phyloP scores from a whole-genome alignment of 2,797 vertebrate species.

The Pseudomugil tenellus region DNA sequence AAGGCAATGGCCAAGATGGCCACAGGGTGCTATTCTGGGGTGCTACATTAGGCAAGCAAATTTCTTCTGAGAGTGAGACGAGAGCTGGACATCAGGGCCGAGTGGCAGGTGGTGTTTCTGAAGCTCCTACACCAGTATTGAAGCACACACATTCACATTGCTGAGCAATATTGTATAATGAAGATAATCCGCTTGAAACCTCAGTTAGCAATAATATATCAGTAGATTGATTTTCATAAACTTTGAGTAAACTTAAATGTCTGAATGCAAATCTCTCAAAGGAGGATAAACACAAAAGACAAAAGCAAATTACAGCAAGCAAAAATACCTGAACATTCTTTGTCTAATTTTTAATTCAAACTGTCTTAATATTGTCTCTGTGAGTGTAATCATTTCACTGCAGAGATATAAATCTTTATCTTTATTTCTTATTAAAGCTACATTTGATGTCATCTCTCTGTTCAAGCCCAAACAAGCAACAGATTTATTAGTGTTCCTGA shows the following conservation, averaged over 20 bases:
- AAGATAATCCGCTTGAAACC: neutral
- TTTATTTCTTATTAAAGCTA: too few species aligned
- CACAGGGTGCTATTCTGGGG: slow-evolving; percentile 89
- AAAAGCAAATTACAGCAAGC: neutral
- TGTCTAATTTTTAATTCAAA: neutral
- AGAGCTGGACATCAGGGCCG: slow-evolving; percentile 39
- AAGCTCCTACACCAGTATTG: slow-evolving; percentile 11
- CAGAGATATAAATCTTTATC: neutral
- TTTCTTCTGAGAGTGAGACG: slow-evolving; percentile 51
- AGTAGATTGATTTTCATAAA: too few species aligned
- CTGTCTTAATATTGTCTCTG: neutral
- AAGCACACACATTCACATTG: slow-evolving; percentile 9
- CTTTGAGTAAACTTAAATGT: too few species aligned
- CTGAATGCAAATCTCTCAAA: neutral
- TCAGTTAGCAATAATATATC: neutral
- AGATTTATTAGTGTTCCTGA: too few species aligned
- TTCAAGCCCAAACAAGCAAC: too few species aligned
- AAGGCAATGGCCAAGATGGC: slow-evolving; percentile 62
- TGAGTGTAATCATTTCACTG: neutral
- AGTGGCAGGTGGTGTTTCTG: slow-evolving; percentile 51
- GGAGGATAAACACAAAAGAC: neutral
- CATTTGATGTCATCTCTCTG: too few species aligned
- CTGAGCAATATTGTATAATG: slow-evolving; percentile 31
- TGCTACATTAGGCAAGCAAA: slow-evolving; percentile 79
- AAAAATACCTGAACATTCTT: neutral